phyloP scores from a whole-genome alignment of 2,797 vertebrate species.

The Morus bassanus region DNA sequence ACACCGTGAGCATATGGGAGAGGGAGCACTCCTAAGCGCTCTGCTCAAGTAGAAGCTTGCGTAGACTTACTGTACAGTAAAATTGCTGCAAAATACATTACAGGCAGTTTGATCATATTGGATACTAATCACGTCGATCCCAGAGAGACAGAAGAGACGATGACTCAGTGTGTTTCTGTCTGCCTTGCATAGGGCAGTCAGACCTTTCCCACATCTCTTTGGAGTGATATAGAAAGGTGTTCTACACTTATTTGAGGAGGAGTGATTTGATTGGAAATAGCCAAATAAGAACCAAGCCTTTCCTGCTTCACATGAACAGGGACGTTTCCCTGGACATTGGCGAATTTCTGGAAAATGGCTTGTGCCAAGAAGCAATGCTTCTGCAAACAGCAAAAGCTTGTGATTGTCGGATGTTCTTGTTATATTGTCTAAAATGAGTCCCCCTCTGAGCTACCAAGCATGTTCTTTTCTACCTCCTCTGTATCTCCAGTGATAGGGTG shows the following conservation, averaged over 20 bases:
- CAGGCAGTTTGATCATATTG: accelerated
- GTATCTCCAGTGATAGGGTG: not conserved
- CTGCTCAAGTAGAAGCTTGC: not conserved
- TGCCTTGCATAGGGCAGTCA: not conserved
- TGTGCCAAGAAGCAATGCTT: not conserved
- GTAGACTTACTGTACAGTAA: not conserved
- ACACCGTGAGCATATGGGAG: not conserved
- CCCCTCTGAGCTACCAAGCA: not conserved
- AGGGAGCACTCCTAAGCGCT: not conserved
- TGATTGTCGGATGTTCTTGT: not conserved
- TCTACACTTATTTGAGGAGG: not conserved
- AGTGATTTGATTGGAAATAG: not conserved
- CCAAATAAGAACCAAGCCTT: not conserved
- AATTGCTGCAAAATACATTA: not conserved
- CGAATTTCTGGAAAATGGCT: not conserved
- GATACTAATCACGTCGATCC: accelerated
- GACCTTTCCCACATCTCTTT: not conserved
- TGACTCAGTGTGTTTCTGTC: not conserved
- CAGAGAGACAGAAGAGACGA: not conserved
- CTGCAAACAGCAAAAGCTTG: not conserved
- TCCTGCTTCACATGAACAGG: not conserved
- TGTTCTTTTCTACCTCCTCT: not conserved
- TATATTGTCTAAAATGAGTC: not conserved
- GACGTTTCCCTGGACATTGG: not conserved
- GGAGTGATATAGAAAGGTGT: not conserved